Percentiles rank a stretch among this genome's conserved stretches.
Conservation (phyloP, 2,797 vertebrate species). For the Gorsachius magnificus region DNA sequence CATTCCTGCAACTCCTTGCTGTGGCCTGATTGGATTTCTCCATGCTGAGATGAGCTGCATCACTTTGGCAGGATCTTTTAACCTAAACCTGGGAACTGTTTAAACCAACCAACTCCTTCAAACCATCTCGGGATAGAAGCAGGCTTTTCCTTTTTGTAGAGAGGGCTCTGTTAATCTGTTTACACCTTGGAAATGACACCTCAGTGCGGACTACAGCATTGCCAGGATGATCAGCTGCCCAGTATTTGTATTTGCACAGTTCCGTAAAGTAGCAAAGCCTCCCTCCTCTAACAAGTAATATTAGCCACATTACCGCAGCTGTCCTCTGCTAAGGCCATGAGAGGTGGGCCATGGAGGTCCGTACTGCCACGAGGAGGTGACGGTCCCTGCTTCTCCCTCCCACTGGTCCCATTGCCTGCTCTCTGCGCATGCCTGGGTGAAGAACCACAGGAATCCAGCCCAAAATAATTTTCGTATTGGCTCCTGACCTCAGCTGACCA, state of each 20-base stretch:
- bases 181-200: background rate
- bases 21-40: background rate
- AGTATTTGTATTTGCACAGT: background rate
- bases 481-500: background rate
- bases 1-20: background rate
- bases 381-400: background rate
- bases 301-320: background rate
- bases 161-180: background rate
- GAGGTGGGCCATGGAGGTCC: background rate
- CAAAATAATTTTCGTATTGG: background rate
- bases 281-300: background rate
- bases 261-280: background rate
- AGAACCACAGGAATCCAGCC: background rate
- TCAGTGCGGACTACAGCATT: background rate
- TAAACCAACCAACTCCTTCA: background rate
- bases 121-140: background rate
- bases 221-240: background rate
- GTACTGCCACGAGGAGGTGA: background rate
- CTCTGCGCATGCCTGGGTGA: rapidly evolving
- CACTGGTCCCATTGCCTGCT: background rate
- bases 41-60: background rate
- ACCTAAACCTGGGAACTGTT: background rate
- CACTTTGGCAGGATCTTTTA: background rate
- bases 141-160: background rate
- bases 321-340: background rate